Base-by-base conservation (phyloP, 1,140 invertebrate species). In the Dendrolimus kikuchii region DNA sequence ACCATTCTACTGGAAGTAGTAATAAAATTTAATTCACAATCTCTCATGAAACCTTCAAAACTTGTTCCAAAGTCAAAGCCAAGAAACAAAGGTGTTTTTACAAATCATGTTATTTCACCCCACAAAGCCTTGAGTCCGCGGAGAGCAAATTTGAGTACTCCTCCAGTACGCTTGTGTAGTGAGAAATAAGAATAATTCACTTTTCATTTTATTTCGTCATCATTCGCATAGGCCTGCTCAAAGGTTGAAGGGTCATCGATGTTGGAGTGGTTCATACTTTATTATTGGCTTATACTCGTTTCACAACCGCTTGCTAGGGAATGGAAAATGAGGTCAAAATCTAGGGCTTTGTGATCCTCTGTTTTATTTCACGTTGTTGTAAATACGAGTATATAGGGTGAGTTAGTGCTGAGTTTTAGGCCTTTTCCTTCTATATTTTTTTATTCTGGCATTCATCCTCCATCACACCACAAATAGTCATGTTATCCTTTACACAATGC, bases 141-240 rank as follows among this genome's bases (percentile, higher is more conserved):
- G 56, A 62, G 66, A 65, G 65, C 62, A 60, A 45, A 56, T 60
- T 59, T 53, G 56, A 60, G 59, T 38, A 43, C 64, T 62, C 70
- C 69, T 74, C 61, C 71, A 76, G 64, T 52, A 60, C 66, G 60
- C 53, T 66, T 64, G 64, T 63, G 67, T 66, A 71, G 74, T 74
- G 71, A 67, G 70, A 74, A 80, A 77, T 81, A 81, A 82, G 67
- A 82, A 81, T 78, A 85, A 84, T 82, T 80, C 66, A 60, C 66
- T 71, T 69, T 73, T 64, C 62, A 68, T 77, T 71, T 81, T 77
- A 61, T 60, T 80, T 75, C 74, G 67, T 79, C 79, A 78, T 82
- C 77, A 74, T 55, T 64, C 66, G 68, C 67, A 66, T 59, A 55
- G 50, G 51, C 23, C 55, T 50, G 55, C 68, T 77, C 72, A 80